Percentiles rank a stretch among this genome's conserved stretches.
Evolutionary conservation across 2,113 vertebrate genomes (phyloP).

Genomic region (Phylloscopus trochiloides): DNA sequence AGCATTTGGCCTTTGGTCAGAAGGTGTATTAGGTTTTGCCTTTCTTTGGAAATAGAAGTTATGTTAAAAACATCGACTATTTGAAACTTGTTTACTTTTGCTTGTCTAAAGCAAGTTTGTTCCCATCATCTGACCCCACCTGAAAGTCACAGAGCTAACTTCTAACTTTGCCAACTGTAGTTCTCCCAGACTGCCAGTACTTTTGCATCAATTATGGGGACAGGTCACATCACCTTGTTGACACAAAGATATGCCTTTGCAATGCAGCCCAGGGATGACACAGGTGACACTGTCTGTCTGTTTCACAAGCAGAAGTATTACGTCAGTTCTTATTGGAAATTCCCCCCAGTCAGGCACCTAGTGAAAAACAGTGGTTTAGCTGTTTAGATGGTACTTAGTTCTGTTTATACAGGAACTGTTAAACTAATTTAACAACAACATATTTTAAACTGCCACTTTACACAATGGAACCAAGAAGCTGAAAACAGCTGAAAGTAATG

Average conservation of each 20-base stretch:
- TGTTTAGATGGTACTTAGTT: neutral
- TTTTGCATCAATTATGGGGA: neutral
- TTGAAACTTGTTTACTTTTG: neutral
- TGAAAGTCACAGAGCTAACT: neutral
- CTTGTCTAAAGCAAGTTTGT: neutral
- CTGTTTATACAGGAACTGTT: neutral
- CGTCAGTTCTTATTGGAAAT: neutral
- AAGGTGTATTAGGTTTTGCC: neutral
- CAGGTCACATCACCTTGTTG: neutral
- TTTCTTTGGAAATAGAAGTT: neutral
- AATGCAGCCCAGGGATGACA: neutral
- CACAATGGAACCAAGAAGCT: neutral
- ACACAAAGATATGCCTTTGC: neutral
- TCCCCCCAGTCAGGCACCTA: neutral
- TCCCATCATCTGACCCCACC: neutral
- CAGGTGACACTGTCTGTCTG: neutral
- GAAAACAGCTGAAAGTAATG: neutral
- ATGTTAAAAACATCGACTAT: neutral
- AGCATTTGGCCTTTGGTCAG: neutral
- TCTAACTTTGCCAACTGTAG: neutral
- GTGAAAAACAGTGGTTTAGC: neutral
- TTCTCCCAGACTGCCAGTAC: neutral
- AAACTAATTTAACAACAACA: neutral
- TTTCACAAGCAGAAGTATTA: conserved; percentile 9
- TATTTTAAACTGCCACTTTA: neutral